Conservation (phyloP, 2,797 vertebrate species). For the Periparus ater region DNA sequence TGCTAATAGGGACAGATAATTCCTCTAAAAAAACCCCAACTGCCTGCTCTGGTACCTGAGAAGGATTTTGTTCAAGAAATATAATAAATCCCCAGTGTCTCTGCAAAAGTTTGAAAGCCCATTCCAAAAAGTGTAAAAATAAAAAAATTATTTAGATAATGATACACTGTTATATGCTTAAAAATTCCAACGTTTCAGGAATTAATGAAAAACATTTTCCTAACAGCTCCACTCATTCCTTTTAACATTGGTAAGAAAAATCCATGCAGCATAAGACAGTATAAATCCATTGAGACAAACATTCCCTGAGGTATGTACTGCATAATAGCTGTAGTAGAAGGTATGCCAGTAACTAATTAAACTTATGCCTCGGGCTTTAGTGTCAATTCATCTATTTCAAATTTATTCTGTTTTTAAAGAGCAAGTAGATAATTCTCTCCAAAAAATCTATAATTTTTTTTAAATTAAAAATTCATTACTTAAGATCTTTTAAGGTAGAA, state of each 20-base stretch:
- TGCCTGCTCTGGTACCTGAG: background rate
- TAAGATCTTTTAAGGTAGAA: background rate
- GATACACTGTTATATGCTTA: background rate
- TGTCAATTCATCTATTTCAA: conserved; percentile 15
- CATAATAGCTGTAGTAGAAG: background rate
- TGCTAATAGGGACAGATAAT: background rate
- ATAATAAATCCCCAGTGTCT: background rate
- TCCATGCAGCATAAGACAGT: background rate
- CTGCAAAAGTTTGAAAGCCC: background rate
- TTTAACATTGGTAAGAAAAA: background rate
- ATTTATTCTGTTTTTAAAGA: conserved; percentile 9
- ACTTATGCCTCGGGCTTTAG: conserved; percentile 19
- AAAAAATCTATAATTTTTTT: background rate
- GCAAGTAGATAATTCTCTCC: background rate
- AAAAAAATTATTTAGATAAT: background rate
- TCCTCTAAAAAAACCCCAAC: background rate
- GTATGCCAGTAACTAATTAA: conserved; percentile 48
- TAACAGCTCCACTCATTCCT: background rate
- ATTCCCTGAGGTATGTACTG: background rate
- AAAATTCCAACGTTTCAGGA: background rate
- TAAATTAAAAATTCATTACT: background rate
- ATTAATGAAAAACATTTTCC: background rate
- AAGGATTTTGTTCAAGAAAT: background rate
- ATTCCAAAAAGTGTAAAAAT: background rate
- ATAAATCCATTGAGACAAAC: conserved; percentile 23